These are phyloP conservation scores for Drosophila anomalata DNA, from an alignment of 2,888 invertebrate species.

Conservation along the genomic window DNA sequence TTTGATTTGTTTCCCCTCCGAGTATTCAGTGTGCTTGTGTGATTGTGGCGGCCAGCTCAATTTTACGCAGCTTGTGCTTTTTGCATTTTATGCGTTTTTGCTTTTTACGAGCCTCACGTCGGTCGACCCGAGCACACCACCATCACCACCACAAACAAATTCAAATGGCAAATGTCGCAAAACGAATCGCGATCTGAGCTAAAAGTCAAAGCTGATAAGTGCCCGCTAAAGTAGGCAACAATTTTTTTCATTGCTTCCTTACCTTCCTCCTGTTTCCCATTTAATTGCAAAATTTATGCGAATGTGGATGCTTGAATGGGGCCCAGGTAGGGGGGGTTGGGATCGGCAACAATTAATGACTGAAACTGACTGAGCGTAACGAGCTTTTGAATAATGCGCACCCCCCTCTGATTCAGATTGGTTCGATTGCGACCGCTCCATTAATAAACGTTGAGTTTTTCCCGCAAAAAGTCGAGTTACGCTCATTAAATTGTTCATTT, in stretches of 20 bases:
- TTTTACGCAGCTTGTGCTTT: constrained; percentile 72
- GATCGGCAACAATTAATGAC: constrained; percentile 27
- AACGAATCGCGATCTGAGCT: constrained; percentile 43
- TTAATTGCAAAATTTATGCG: constrained; percentile 53
- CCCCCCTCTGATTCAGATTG: constrained; percentile 3
- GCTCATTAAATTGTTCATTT: no score
- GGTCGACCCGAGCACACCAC: constrained; percentile 17
- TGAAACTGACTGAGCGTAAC: constrained; percentile 22
- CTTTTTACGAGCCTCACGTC: constrained; percentile 45
- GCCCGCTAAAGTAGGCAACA: constrained; percentile 64
- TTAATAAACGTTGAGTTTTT: constrained; percentile 31
- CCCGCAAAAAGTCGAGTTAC: neutral
- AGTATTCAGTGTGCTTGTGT: neutral
- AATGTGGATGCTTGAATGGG: neutral
- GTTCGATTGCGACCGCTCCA: constrained; percentile 10
- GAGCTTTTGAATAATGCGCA: constrained; percentile 18
- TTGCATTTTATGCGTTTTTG: constrained; percentile 63
- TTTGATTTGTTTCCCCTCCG: constrained; percentile 57
- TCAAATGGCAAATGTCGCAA: constrained; percentile 49
- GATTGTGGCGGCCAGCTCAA: constrained; percentile 40
- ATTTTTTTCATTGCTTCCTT: constrained; percentile 39
- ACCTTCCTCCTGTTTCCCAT: constrained; percentile 13
- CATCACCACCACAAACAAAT: constrained; percentile 20
- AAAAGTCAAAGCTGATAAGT: constrained; percentile 48
- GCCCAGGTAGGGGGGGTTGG: neutral